These are phyloP conservation scores for Phengaris arion DNA, from an alignment of 2,888 invertebrate genomes.

Conservation along the genomic window DNA sequence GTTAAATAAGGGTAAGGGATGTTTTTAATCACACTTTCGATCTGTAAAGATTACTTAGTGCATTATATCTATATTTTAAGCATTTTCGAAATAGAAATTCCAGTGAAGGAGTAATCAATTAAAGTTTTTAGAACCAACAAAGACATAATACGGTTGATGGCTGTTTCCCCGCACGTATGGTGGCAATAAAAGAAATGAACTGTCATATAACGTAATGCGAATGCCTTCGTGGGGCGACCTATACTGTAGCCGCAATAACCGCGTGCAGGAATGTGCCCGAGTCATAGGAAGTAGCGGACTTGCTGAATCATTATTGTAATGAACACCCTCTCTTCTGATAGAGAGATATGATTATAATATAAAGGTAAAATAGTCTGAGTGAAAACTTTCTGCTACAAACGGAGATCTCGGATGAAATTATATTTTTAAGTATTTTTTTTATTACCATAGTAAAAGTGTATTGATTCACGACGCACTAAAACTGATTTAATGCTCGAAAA, in stretches of 20 bases:
- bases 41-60: no score
- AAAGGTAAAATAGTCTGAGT: no score
- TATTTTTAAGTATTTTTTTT: no score
- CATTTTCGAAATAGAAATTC: background rate
- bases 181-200: slow-evolving; percentile 34
- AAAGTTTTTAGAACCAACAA: background rate
- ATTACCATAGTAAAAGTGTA: no score
- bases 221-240: slow-evolving; percentile 31
- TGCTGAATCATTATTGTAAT: background rate
- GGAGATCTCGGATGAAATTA: no score
- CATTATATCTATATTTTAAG: background rate
- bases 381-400: no score
- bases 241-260: slow-evolving; percentile 41
- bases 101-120: background rate
- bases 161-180: slow-evolving; percentile 20
- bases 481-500: no score
- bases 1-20: no score
- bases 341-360: no score
- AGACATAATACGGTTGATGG: slow-evolving; percentile 10
- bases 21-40: no score
- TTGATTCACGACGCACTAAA: no score
- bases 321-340: background rate
- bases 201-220: slow-evolving; percentile 34
- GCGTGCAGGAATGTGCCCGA: slow-evolving; percentile 34
- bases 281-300: slow-evolving; percentile 26